phyloP scores from a whole-genome alignment of 2,113 vertebrate species.

The Bujurquina vittata region DNA sequence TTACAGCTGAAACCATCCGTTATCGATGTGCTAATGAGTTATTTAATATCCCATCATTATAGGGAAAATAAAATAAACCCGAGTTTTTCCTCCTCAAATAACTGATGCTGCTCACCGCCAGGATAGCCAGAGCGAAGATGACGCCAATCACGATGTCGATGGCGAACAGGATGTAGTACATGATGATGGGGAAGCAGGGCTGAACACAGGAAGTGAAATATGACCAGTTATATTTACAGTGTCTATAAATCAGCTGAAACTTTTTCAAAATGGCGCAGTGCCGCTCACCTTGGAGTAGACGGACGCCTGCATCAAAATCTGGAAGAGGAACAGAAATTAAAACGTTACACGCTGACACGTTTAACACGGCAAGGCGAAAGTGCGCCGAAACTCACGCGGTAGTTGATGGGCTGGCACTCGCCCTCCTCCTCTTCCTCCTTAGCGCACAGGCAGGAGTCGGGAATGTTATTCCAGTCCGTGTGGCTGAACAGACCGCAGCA shows the following conservation, averaged over 20 bases:
- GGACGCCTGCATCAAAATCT: rapidly evolving
- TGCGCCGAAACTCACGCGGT: slow-evolving; percentile 17
- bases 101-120: slow-evolving; percentile 51
- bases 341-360: background rate
- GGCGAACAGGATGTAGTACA: rapidly evolving
- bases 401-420: background rate
- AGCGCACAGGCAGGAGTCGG: slow-evolving; percentile 26
- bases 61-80: background rate
- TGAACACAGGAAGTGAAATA: background rate
- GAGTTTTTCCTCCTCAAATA: background rate
- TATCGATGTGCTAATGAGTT: background rate
- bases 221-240: background rate
- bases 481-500: slow-evolving; percentile 70
- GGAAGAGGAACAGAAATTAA: background rate
- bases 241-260: background rate
- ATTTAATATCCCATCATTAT: background rate
- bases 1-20: background rate
- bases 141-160: background rate
- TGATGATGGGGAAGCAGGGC: slow-evolving; percentile 55
- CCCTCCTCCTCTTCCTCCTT: background rate
- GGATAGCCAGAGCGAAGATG: slow-evolving; percentile 17
- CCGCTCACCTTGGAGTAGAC: slow-evolving; percentile 48
- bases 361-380: background rate
- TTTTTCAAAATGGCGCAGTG: background rate
- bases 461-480: slow-evolving; percentile 56